Conservation (phyloP, 1,140 invertebrate species). For the Bombus impatiens region DNA sequence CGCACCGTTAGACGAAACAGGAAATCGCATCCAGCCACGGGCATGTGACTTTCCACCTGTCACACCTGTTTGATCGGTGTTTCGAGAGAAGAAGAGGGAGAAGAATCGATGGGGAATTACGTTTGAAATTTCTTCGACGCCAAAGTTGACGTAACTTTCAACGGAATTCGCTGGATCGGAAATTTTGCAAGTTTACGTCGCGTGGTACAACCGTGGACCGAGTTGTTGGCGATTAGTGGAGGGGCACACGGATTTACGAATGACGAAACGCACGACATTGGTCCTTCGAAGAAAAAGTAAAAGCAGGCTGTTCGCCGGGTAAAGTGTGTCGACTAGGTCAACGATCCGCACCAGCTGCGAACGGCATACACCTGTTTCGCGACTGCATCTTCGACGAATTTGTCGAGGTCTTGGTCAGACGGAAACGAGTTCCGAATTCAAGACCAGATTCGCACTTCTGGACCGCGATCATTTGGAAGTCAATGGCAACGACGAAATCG, state of each 20-base stretch:
- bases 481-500: background rate
- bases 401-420: background rate
- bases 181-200: too few species aligned
- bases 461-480: background rate
- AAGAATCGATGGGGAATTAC: background rate
- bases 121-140: too few species aligned
- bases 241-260: too few species aligned
- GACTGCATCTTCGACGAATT: constrained; percentile 5
- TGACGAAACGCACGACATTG: background rate
- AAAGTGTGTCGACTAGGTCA: constrained; percentile 56
- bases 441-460: background rate
- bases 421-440: constrained; percentile 24
- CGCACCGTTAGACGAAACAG: too few species aligned
- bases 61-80: too few species aligned
- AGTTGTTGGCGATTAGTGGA: too few species aligned
- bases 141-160: too few species aligned
- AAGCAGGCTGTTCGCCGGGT: constrained; percentile 35
- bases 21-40: too few species aligned
- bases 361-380: constrained; percentile 27
- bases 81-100: too few species aligned
- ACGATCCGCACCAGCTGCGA: constrained; percentile 46
- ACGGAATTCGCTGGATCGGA: too few species aligned
- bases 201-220: too few species aligned
- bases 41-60: too few species aligned
- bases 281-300: constrained; percentile 59